Evolutionary conservation across 2,888 invertebrate species (phyloP).

Genomic region (Eupithecia dodoneata): DNA sequence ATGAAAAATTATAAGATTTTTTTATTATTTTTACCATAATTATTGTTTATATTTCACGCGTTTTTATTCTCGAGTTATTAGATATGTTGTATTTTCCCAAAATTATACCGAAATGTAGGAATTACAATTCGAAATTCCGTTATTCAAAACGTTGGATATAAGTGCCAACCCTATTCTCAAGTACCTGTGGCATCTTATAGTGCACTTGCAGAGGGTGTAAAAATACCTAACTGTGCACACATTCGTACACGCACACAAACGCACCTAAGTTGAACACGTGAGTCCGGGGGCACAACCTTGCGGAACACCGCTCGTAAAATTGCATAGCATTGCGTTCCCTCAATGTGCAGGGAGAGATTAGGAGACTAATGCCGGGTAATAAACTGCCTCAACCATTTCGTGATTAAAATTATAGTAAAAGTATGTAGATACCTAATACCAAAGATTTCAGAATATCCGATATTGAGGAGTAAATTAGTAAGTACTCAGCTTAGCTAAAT

Average conservation of each 20-base stretch:
- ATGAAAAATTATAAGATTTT: too few relatives aligned
- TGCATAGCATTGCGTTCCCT: constrained; percentile 30
- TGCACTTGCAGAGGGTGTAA: constrained; percentile 52
- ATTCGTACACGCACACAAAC: constrained; percentile 27
- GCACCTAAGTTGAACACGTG: constrained; percentile 21
- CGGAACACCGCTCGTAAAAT: constrained; percentile 40
- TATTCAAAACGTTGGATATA: neutral
- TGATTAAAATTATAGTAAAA: neutral
- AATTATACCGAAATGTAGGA: too few relatives aligned
- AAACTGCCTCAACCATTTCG: constrained; percentile 10
- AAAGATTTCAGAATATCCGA: too few relatives aligned
- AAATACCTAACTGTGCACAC: constrained; percentile 36
- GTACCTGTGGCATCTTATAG: constrained; percentile 50
- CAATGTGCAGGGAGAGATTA: constrained; percentile 36
- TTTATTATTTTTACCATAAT: too few relatives aligned
- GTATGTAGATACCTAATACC: neutral
- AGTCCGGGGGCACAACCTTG: constrained; percentile 41
- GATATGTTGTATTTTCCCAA: too few relatives aligned
- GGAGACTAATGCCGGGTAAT: constrained; percentile 28
- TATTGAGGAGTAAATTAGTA: neutral
- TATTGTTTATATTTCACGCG: too few relatives aligned
- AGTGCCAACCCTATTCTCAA: constrained; percentile 44
- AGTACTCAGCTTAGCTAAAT: too few relatives aligned
- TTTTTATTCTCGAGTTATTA: too few relatives aligned
- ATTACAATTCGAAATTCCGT: too few relatives aligned